Evolutionary conservation across 2,797 vertebrate species (phyloP).

Genomic region (Taenioides sp.): DNA sequence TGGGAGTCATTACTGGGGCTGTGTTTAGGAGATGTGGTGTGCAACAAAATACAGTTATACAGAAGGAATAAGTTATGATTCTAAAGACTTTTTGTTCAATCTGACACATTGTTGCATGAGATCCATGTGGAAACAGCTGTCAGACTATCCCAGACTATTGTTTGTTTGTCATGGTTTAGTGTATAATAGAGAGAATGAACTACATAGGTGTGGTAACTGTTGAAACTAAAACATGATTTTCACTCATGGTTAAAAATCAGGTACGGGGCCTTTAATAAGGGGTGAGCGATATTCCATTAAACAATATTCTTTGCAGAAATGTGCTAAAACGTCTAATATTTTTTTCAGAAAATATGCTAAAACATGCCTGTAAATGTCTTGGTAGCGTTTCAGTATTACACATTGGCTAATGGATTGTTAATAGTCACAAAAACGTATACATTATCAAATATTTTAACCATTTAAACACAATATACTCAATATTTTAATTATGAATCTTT

Average conservation of each 20-base stretch:
- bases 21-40: not conserved
- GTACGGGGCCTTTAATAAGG: not conserved
- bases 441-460: too few species aligned
- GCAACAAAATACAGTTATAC: not conserved
- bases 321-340: not conserved
- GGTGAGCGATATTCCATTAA: too few species aligned
- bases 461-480: too few species aligned
- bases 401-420: too few species aligned
- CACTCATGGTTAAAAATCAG: not conserved
- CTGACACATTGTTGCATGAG: too few species aligned
- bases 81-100: not conserved
- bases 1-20: not conserved
- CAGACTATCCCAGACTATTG: too few species aligned
- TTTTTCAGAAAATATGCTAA: not conserved
- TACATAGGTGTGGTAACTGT: not conserved
- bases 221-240: not conserved
- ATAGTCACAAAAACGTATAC: too few species aligned
- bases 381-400: too few species aligned
- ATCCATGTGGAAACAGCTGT: too few species aligned
- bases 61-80: not conserved
- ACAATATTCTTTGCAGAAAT: not conserved
- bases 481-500: too few species aligned
- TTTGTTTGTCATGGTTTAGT: not conserved
- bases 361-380: too few species aligned
- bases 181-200: not conserved